Evolutionary conservation across 2,797 vertebrate species (phyloP).

Genomic region (Falco peregrinus): DNA sequence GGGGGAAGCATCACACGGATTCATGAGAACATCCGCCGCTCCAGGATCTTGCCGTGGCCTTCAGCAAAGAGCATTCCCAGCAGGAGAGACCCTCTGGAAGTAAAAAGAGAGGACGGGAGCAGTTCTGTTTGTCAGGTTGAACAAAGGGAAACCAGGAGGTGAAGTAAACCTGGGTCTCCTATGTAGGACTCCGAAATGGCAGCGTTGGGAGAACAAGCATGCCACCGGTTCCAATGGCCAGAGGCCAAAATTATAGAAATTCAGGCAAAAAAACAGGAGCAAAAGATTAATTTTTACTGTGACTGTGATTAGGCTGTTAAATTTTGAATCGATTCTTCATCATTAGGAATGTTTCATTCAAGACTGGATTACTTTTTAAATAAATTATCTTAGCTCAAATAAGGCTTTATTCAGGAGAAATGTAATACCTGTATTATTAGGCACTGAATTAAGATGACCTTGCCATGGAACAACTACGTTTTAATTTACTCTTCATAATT

Average conservation of each 20-base stretch:
- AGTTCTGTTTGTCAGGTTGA: not conserved
- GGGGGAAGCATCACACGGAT: not conserved
- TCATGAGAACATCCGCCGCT: not conserved
- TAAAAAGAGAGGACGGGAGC: not conserved
- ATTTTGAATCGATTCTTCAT: not conserved
- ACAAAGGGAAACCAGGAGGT: not conserved
- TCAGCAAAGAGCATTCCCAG: not conserved
- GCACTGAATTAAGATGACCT: slow-evolving; percentile 7
- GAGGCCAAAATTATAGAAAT: not conserved
- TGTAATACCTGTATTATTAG: not conserved
- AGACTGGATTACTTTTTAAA: slow-evolving; percentile 12
- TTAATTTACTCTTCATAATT: slow-evolving; percentile 51
- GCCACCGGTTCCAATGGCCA: not conserved
- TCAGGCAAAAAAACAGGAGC: rapidly evolving
- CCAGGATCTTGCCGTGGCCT: not conserved
- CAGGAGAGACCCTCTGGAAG: not conserved
- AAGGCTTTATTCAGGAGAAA: slow-evolving; percentile 18
- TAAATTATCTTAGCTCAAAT: not conserved
- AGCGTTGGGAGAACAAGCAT: not conserved
- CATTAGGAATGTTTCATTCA: not conserved
- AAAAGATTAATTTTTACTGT: not conserved
- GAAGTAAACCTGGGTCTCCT: not conserved
- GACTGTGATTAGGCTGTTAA: not conserved
- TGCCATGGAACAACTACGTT: slow-evolving; percentile 1
- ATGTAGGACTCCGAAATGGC: not conserved